These are phyloP conservation scores for Chloroclystis v-ata DNA, from an alignment of 2,888 invertebrate genomes.

Conservation along the genomic window DNA sequence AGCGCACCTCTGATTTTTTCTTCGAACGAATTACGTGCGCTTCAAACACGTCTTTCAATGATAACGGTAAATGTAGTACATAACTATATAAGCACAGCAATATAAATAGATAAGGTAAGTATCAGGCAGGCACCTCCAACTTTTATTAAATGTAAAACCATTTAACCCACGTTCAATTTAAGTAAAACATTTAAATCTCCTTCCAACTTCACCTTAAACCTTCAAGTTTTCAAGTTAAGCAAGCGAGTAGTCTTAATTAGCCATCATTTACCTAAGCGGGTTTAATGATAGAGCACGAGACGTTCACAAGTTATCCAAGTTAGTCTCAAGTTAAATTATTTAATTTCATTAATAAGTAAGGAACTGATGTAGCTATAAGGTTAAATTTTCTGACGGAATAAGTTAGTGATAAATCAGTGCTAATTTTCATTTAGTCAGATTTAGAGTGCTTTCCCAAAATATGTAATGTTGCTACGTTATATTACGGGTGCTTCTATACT, in stretches of 20 bases:
- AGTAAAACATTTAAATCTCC: constrained; percentile 16
- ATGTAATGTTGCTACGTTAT: too few species aligned
- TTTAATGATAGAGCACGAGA: constrained; percentile 35
- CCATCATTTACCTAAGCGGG: constrained; percentile 36
- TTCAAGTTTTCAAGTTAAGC: constrained; percentile 31
- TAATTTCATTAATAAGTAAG: constrained; percentile 30
- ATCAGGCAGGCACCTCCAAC: too few species aligned
- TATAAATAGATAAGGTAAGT: not conserved
- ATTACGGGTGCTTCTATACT: too few species aligned
- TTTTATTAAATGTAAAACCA: constrained; percentile 6
- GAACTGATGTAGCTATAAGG: constrained; percentile 5
- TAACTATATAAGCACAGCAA: not conserved
- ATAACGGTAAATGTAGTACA: too few species aligned
- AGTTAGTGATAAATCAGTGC: too few species aligned
- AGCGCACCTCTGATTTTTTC: too few species aligned
- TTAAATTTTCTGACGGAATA: too few species aligned
- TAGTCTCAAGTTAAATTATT: constrained; percentile 27
- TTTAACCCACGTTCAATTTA: constrained; percentile 9
- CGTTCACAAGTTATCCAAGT: constrained; percentile 32
- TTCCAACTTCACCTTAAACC: constrained; percentile 21
- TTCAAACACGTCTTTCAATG: too few species aligned
- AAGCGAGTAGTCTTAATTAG: constrained; percentile 39
- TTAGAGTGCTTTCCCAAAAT: too few species aligned
- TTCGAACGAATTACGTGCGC: too few species aligned
- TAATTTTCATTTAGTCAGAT: too few species aligned